phyloP scores from a whole-genome alignment of 2,888 invertebrate species.

The Brachyopa scutellaris region DNA sequence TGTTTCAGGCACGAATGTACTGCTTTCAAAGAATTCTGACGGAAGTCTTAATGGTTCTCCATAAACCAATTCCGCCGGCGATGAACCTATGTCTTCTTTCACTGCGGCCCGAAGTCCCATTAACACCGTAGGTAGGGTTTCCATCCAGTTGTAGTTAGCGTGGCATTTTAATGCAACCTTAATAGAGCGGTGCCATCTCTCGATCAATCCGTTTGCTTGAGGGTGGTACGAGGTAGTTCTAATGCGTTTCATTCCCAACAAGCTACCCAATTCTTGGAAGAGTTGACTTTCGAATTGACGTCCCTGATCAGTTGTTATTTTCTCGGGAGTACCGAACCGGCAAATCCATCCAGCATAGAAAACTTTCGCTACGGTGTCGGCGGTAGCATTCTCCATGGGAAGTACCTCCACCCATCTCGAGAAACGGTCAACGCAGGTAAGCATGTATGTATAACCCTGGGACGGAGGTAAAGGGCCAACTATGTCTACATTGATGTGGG shows the following conservation, averaged over 20 bases:
- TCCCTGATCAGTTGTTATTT: neutral
- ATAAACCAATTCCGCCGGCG: too few species aligned
- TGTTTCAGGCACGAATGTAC: neutral
- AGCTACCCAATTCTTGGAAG: neutral
- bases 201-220: neutral
- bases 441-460: too few species aligned
- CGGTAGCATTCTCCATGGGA: too few species aligned
- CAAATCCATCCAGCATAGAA: too few species aligned
- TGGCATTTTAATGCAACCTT: neutral
- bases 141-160: neutral
- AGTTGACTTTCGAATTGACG: neutral
- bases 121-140: neutral
- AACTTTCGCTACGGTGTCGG: too few species aligned
- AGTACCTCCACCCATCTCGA: too few species aligned
- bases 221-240: slow-evolving; percentile 1
- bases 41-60: neutral
- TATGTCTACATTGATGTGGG: too few species aligned
- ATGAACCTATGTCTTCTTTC: neutral
- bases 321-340: too few species aligned
- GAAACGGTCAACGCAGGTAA: too few species aligned
- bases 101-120: neutral
- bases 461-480: too few species aligned
- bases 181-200: neutral
- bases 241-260: neutral
- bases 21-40: neutral